A percentile compares a stretch with the other conserved stretches of the same genome.
phyloP scores from a whole-genome alignment of 2,797 vertebrate species.

The Sparus aurata region DNA sequence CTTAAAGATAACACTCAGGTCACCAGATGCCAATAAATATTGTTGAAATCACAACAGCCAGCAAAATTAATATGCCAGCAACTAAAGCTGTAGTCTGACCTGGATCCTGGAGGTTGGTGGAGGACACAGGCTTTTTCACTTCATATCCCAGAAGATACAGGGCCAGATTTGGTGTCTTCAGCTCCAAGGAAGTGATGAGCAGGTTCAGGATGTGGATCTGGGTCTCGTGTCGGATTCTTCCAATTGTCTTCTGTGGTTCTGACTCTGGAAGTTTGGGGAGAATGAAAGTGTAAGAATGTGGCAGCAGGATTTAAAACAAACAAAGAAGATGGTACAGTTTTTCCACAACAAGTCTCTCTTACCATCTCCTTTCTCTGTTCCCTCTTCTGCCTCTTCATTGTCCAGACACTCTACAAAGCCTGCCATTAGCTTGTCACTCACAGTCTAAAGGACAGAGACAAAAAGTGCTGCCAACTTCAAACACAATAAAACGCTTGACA shows the following conservation, averaged over 20 bases:
- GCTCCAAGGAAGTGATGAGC: slow-evolving; percentile 95
- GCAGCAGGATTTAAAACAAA: background rate
- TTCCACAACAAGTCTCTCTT: slow-evolving; percentile 39
- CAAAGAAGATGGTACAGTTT: background rate
- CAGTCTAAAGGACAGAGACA: slow-evolving; percentile 77
- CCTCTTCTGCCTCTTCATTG: slow-evolving; percentile 94
- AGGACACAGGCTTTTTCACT: slow-evolving; percentile 95
- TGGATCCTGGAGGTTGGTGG: slow-evolving; percentile 97
- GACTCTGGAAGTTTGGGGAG: slow-evolving; percentile 78
- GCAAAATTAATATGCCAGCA: background rate
- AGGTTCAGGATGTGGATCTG: slow-evolving; percentile 97
- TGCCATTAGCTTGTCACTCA: slow-evolving; percentile 96
- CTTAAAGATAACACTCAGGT: background rate
- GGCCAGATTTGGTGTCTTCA: slow-evolving; percentile 94
- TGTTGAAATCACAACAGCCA: background rate
- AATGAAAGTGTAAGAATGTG: background rate
- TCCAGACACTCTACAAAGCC: slow-evolving; percentile 98
- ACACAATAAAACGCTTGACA: background rate
- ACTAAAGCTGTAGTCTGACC: slow-evolving; percentile 81
- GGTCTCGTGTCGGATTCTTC: slow-evolving; percentile 92
- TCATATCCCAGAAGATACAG: slow-evolving; percentile 96
- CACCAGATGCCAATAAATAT: background rate
- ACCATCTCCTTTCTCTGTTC: slow-evolving; percentile 91
- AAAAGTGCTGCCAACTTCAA: background rate
- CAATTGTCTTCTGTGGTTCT: slow-evolving; percentile 87